Evolutionary conservation across 2,113 vertebrate genomes (phyloP).

Genomic region (Panthera uncia): DNA sequence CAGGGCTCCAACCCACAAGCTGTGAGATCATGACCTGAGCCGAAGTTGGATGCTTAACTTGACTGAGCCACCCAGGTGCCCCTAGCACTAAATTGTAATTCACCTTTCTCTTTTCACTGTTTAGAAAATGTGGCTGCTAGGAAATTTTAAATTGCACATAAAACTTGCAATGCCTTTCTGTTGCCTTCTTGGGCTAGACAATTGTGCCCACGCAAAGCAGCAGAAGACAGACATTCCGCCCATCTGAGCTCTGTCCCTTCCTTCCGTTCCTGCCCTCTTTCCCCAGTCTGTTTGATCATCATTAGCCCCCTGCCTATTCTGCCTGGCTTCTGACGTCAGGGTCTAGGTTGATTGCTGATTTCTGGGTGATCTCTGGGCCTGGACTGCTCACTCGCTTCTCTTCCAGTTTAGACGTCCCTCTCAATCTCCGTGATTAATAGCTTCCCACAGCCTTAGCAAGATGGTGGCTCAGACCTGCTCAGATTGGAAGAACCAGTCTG

Average conservation of each 20-base stretch:
- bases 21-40: no score
- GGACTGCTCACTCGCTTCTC: neutral
- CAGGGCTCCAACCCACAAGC: no score
- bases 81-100: neutral
- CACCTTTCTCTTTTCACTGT: neutral
- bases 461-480: neutral
- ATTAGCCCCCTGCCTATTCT: neutral
- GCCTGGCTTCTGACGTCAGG: neutral
- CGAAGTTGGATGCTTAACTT: no score
- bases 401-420: neutral
- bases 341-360: neutral
- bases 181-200: neutral
- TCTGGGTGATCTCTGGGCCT: neutral
- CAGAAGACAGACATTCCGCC: neutral
- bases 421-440: neutral
- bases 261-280: neutral
- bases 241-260: neutral
- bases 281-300: neutral
- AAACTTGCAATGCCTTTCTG: neutral
- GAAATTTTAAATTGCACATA: neutral
- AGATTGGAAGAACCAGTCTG: neutral
- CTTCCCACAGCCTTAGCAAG: neutral
- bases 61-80: no score
- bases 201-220: rapidly evolving
- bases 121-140: neutral